phyloP scores from a whole-genome alignment of 2,888 invertebrate species.

The Amorpha juglandis region DNA sequence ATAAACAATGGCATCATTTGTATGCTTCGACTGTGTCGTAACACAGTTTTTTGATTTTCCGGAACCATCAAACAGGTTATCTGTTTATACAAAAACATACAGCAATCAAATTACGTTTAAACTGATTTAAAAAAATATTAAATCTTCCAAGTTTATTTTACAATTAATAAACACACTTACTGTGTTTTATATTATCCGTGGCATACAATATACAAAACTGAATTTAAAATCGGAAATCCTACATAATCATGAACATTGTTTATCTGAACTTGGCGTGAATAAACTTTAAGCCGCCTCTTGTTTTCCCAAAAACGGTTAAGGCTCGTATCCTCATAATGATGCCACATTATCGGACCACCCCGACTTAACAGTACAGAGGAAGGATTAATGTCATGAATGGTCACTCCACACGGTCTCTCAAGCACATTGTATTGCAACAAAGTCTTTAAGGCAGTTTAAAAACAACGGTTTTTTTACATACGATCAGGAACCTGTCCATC shows the following conservation, averaged over 20 bases:
- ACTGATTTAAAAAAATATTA: too few relatives aligned
- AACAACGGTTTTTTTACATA: slow-evolving; percentile 35
- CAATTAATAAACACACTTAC: neutral
- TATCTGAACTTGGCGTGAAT: slow-evolving; percentile 14
- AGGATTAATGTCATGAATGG: slow-evolving; percentile 44
- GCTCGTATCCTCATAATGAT: slow-evolving; percentile 9
- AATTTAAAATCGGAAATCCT: neutral
- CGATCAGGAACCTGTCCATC: slow-evolving; percentile 31
- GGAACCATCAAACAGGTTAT: too few relatives aligned
- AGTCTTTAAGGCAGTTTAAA: slow-evolving; percentile 36
- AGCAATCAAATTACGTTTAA: too few relatives aligned
- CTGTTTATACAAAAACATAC: too few relatives aligned
- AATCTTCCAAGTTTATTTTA: too few relatives aligned
- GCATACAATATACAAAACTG: neutral
- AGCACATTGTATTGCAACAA: slow-evolving; percentile 32
- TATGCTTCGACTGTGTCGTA: neutral
- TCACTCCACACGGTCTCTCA: slow-evolving; percentile 35
- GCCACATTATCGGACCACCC: slow-evolving; percentile 46
- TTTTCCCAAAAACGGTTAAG: slow-evolving; percentile 23
- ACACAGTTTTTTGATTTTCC: too few relatives aligned
- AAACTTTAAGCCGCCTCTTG: neutral
- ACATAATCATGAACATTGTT: neutral
- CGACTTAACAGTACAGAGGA: slow-evolving; percentile 37
- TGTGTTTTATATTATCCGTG: neutral
- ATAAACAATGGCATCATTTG: neutral